Evolutionary conservation across 2,113 vertebrate species (phyloP), one percentile per base, ranked within the genome.

Genomic region (Zeus faber): DNA sequence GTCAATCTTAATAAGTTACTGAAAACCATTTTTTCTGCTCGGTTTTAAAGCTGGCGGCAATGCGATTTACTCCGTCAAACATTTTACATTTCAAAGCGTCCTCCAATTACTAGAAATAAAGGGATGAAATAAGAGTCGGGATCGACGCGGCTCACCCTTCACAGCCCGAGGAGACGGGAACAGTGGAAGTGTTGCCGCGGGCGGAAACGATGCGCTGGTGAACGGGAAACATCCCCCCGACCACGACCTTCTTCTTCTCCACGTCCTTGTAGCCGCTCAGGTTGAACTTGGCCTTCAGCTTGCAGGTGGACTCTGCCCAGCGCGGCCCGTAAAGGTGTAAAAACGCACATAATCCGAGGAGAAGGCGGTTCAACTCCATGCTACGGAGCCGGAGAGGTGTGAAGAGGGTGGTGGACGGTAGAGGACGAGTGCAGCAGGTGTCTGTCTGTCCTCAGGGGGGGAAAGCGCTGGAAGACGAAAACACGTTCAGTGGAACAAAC

Each of bases 171-270:
- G 92, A 94, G 6, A 80, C 65, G 0, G 90, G 89, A n/a, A 87
- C 50, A 10, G 76, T 77, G 0, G 89, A 88, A 41, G 88, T 82
- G 63, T 90, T 92, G 48, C 83, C 58, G 13, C 87, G 74, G n/a
- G 35, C 71, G 6, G 83, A 85, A 16, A 79, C 77, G 9, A 88
- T 76, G 4, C 89, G 85, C 24, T 69, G 85, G 49, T 92, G 89
- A 23, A 93, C 82, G 0, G 90, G 87, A 67, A 94, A 95, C 89
- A 92, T 88, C 6, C 92, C 91, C 27, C 91, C 88, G 1, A 93
- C 53, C 0, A 93, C 81, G 0, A 93, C 82, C 29, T 79, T 83
- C 49, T 90, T 91, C 61, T 91, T 90, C n/a, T n/a, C n/a, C 29
- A 89, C 80, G 7, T 91, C 59, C 60, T 91, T 89, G 65, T 91